These are phyloP conservation scores for Dicrostonyx torquatus DNA, from an alignment of 2,797 vertebrate species.

Conservation along the genomic window DNA sequence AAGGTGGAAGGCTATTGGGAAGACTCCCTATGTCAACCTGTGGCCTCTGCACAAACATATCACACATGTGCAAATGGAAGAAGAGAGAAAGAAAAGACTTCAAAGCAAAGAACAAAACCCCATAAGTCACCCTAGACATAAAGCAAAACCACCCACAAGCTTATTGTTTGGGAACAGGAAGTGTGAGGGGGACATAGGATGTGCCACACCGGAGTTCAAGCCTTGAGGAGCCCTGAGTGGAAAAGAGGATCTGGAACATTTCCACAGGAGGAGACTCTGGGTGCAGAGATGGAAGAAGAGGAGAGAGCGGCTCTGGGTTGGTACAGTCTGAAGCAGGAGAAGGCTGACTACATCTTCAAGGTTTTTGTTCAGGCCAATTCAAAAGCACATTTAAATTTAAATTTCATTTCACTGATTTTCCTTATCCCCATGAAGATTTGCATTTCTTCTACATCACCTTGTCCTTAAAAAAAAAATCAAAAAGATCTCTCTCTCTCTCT, in stretches of 20 bases:
- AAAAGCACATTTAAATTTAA: not conserved
- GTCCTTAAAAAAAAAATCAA: not conserved
- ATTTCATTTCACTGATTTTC: not conserved
- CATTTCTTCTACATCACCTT: not conserved
- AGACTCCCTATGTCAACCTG: not conserved
- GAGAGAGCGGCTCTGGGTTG: not conserved
- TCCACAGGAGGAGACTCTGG: no score
- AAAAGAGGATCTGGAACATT: not conserved
- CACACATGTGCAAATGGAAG: not conserved
- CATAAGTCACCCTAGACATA: not conserved
- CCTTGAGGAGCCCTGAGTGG: not conserved
- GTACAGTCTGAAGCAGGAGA: not conserved
- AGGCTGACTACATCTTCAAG: not conserved
- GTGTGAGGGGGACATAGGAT: no score
- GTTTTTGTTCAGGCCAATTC: not conserved
- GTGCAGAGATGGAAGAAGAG: not conserved
- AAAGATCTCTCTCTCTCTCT: not conserved
- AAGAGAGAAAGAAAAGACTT: not conserved
- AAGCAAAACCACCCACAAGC: not conserved
- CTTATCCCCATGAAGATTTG: not conserved
- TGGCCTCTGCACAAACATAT: not conserved
- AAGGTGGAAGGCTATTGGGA: not conserved
- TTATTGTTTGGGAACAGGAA: not conserved
- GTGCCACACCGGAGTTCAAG: not conserved
- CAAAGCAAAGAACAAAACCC: not conserved